Conservation (phyloP, 2,797 vertebrate species). For the Staurois parvus region DNA sequence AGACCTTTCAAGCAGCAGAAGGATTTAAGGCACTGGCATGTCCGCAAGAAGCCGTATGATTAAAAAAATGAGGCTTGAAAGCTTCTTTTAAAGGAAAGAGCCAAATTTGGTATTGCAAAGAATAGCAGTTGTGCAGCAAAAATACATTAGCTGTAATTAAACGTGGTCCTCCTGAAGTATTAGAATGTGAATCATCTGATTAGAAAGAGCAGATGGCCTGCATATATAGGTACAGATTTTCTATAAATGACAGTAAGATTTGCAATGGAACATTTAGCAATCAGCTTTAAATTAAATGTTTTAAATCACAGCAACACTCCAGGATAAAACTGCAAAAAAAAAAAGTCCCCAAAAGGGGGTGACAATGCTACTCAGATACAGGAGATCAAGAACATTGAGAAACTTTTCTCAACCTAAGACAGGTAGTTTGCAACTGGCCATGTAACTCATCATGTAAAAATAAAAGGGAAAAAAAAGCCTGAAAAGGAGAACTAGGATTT, state of each 20-base stretch:
- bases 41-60: conserved; percentile 2
- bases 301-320: too few species aligned
- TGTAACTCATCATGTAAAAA: too few species aligned
- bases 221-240: conserved; percentile 10
- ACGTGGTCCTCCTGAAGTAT: neutral
- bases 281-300: neutral
- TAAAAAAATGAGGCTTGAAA: conserved; percentile 14
- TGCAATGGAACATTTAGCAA: neutral
- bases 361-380: too few species aligned
- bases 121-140: neutral
- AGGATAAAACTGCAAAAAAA: too few species aligned
- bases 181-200: conserved; percentile 4
- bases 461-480: too few species aligned
- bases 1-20: neutral
- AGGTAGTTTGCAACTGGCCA: too few species aligned
- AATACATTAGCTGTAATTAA: conserved; percentile 16
- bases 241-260: neutral
- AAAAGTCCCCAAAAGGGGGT: too few species aligned
- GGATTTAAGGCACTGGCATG: neutral
- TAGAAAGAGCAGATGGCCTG: conserved; percentile 5
- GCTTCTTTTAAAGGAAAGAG: conserved; percentile 6
- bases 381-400: too few species aligned
- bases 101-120: conserved; percentile 18
- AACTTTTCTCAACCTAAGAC: too few species aligned
- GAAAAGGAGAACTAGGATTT: too few species aligned